Evolutionary conservation across 2,797 vertebrate genomes (phyloP).

Genomic region (Crax fasciolata): DNA sequence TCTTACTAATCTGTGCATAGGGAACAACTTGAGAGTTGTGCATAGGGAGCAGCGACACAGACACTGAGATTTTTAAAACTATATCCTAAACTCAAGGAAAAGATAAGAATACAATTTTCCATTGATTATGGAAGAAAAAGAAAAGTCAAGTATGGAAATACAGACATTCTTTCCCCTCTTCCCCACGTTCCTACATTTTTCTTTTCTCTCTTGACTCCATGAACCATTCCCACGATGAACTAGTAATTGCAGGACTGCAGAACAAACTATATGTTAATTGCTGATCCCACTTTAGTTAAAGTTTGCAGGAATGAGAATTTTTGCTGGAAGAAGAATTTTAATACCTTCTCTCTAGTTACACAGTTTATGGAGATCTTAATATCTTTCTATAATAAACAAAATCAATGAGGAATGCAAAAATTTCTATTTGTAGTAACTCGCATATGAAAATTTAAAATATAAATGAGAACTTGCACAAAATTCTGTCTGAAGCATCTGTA

Average conservation of each 20-base stretch:
- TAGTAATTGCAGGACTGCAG: background rate
- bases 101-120: background rate
- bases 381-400: background rate
- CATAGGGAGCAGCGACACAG: background rate
- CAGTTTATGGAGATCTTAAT: background rate
- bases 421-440: background rate
- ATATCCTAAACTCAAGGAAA: background rate
- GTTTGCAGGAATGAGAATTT: background rate
- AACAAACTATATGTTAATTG: background rate
- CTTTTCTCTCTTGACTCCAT: background rate
- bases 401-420: background rate
- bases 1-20: background rate
- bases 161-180: background rate
- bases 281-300: background rate
- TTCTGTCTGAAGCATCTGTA: background rate
- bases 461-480: background rate
- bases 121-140: background rate
- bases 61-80: background rate
- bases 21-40: background rate
- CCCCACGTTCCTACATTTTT: background rate
- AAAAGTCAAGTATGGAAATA: background rate
- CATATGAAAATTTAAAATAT: background rate
- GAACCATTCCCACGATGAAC: background rate
- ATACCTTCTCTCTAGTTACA: background rate
- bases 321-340: background rate